Evolutionary conservation across 2,113 vertebrate genomes (phyloP), one percentile per base, ranked within the genome.

Genomic region (Protomyctophum bolini): DNA sequence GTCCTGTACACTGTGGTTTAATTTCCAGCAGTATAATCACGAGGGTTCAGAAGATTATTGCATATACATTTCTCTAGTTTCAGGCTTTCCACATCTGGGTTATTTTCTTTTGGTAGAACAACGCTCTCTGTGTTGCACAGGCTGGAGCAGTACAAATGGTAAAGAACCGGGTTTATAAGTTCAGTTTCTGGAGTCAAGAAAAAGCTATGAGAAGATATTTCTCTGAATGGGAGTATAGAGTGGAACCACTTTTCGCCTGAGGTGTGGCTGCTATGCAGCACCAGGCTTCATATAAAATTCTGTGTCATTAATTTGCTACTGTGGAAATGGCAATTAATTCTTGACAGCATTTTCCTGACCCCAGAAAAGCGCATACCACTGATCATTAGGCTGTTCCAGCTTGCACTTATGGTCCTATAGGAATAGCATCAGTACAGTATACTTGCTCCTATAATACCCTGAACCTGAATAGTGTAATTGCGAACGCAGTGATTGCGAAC

Each of bases 71-170:
- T 49, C 56, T 70, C 64, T 41, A n/a, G 65, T 66, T 79, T 69
- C 51, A 29, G n/a, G 1, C 66, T 85, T 82, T 77, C 71, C 76
- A 82, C 76, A 80, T 73, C 66, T 77, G 80, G 47, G 10, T 59
- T 45, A 49, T 57, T 58, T 76, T n/a, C n/a, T n/a, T 79, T 67
- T 11, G 55, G 52, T 63, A 49, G 33, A 71, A 62, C 49, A 29
- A 64, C 52, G 68, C 58, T 73, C 52, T 73, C 55, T 50, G 29
- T 29, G 8, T 41, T 57, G 74, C 12, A 66, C 58, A 81, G 76
- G 65, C 41, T 49, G 55, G 47, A 58, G 51, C 7, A 4, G 63
- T 15, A 48, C 45, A 59, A 65, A 72, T 77, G 70, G 75, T 63
- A 54, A 54, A 54, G 10, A 54, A 54, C 14, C 51, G 14, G 6